phyloP scores from a whole-genome alignment of 2,888 invertebrate genomes.

The Eilema caniola region DNA sequence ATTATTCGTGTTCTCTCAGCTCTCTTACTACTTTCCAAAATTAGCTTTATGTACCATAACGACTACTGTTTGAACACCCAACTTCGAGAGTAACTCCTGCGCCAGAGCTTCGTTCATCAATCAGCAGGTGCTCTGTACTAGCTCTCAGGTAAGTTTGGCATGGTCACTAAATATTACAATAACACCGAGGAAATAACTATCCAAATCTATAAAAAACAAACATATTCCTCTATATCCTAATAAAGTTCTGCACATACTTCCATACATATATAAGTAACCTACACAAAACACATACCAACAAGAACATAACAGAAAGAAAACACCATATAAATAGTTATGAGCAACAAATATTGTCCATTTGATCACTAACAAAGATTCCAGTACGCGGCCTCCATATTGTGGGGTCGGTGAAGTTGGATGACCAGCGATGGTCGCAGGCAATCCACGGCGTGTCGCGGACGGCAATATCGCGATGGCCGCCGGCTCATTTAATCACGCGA shows the following conservation, averaged over 20 bases:
- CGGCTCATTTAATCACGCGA: conserved; percentile 86
- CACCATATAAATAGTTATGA: conserved; percentile 53
- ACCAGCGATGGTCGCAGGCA: conserved; percentile 43
- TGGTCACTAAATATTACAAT: neutral
- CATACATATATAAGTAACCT: neutral
- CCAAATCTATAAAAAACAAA: neutral
- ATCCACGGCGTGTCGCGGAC: conserved; percentile 69
- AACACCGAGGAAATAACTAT: neutral
- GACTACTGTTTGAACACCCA: too few species aligned
- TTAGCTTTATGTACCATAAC: too few species aligned
- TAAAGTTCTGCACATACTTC: neutral
- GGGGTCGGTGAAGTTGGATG: conserved; percentile 25
- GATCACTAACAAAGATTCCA: conserved; percentile 54
- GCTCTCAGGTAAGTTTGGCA: too few species aligned
- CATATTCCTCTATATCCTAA: neutral
- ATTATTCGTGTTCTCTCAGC: too few species aligned
- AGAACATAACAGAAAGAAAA: conserved; percentile 34
- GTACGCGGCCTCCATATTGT: conserved; percentile 39
- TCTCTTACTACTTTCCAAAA: too few species aligned
- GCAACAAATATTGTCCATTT: conserved; percentile 55
- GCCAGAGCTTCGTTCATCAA: too few species aligned
- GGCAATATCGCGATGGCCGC: conserved; percentile 83
- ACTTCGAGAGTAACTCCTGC: too few species aligned
- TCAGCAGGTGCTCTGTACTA: too few species aligned
- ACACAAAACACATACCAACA: conserved; percentile 8